A percentile compares a stretch with the other conserved stretches of the same genome.
Conservation (phyloP, 2,888 invertebrate genomes). For the Agrotis puta region DNA sequence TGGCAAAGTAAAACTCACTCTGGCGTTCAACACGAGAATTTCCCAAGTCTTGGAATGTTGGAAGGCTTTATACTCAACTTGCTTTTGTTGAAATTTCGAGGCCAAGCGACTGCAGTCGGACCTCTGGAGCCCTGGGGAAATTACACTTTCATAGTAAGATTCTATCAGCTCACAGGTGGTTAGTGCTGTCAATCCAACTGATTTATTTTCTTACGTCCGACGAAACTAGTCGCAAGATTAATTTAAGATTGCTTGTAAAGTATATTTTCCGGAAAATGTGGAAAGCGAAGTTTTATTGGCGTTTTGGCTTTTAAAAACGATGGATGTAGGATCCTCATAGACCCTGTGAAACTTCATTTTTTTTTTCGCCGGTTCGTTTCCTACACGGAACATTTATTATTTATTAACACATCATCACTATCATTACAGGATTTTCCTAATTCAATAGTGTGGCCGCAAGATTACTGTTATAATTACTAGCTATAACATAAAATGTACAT, state of each 20-base stretch:
- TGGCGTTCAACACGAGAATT: conserved; percentile 9
- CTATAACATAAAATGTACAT: too few relatives aligned
- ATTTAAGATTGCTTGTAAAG: background rate
- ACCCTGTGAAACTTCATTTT: too few relatives aligned
- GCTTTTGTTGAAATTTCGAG: conserved; percentile 44
- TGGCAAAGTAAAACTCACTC: too few relatives aligned
- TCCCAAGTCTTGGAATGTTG: conserved; percentile 33
- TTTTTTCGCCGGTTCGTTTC: too few relatives aligned
- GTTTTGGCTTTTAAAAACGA: too few relatives aligned
- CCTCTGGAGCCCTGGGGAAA: conserved; percentile 44
- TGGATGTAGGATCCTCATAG: too few relatives aligned
- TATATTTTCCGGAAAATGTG: background rate
- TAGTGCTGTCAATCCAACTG: conserved; percentile 48
- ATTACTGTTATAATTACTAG: too few relatives aligned
- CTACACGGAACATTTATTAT: too few relatives aligned
- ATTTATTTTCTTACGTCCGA: conserved; percentile 48
- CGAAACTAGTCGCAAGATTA: conserved; percentile 13
- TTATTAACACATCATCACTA: too few relatives aligned
- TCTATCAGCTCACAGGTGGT: conserved; percentile 57
- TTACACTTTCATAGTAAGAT: conserved; percentile 53
- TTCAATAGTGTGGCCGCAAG: too few relatives aligned
- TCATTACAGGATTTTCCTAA: too few relatives aligned
- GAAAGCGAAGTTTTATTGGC: too few relatives aligned
- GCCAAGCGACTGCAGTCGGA: conserved; percentile 41
- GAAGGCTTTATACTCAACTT: background rate